Base-by-base conservation (phyloP, 2,113 vertebrate genomes). In the Scopus umbretta region DNA sequence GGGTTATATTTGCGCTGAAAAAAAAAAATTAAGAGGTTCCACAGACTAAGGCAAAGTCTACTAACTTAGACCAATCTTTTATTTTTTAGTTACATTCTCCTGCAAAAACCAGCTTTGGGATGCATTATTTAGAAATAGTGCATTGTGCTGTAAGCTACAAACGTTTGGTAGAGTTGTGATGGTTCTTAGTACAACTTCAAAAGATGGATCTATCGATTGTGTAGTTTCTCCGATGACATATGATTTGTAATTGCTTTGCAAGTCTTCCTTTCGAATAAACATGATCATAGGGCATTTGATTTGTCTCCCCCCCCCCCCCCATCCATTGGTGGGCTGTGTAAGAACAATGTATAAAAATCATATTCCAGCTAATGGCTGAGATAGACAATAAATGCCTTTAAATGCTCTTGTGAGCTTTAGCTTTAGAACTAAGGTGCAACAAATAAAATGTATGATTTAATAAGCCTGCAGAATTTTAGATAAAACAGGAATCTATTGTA, bases 381-480 rank as follows among this genome's bases (percentile, higher is more conserved):
- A 49, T 25, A 56, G 40, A 76, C 5, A 88, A 34, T 63, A 93
- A 95, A 76, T 76, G 88, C 71, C 45, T 94, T 58, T 70, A 83
- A 97, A 90, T 86, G 94, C 74, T 86, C 62, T 85, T 82, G 85
- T 72, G 66, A 92, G 81, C 78, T 86, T 79, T 67, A 70, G 88
- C 78, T 80, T 76, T 27, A 65, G 10, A 86, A 66, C 49, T 76
- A 86, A 96, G 79, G 85, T 65, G 73, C 78, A 85, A 36, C 43
- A 88, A 93, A 93, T 81, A 83, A 80, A 90, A 80, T 38, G 42
- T 40, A 62, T 66, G 38, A 95, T 94, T 90, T 93, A 90, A 93
- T 96, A 90, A 90, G 86, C 79, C 88, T 52, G 71, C 16, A 56
- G 86, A 76, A 62, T 83, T 92, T 90, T 9, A 75, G 91, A 66